Percentiles rank a stretch among this genome's conserved stretches.
Evolutionary conservation across 2,113 vertebrate species (phyloP).

Genomic region (Himantopus leucocephalus): DNA sequence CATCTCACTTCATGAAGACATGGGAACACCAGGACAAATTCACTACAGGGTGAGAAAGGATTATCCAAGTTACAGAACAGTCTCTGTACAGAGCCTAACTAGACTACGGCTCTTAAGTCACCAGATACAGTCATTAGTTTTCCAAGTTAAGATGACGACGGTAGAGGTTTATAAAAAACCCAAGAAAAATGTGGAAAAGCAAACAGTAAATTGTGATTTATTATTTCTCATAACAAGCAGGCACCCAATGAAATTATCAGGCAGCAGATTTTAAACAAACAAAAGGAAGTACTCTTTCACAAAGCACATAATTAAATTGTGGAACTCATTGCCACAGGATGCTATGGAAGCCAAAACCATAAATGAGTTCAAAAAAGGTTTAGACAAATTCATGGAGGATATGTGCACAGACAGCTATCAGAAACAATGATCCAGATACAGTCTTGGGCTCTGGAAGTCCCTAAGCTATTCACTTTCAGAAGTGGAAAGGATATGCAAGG

Average conservation of each 20-base stretch:
- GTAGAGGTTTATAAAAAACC: not conserved
- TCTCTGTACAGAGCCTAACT: not conserved
- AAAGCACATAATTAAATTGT: slow-evolving; percentile 19
- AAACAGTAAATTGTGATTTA: not conserved
- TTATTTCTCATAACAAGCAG: not conserved
- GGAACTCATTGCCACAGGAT: slow-evolving; percentile 25
- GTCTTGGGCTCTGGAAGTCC: not conserved
- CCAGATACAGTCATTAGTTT: not conserved
- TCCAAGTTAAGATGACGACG: not conserved
- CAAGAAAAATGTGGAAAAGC: not conserved
- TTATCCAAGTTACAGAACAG: not conserved
- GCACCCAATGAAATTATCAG: slow-evolving; percentile 42
- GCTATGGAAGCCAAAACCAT: slow-evolving; percentile 23
- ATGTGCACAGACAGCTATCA: not conserved
- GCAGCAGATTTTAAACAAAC: slow-evolving; percentile 32
- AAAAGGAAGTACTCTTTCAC: slow-evolving; percentile 42
- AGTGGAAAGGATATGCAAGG: not conserved
- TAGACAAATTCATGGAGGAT: slow-evolving; percentile 27
- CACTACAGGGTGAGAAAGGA: not conserved
- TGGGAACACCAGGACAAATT: not conserved
- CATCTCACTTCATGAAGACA: not conserved
- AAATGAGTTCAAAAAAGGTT: slow-evolving; percentile 31
- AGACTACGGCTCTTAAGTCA: not conserved
- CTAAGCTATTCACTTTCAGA: not conserved
- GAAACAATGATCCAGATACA: not conserved